A percentile compares a stretch with the other conserved stretches of the same genome.
phyloP scores from a whole-genome alignment of 2,113 vertebrate genomes.

The Nesogale talazaci region DNA sequence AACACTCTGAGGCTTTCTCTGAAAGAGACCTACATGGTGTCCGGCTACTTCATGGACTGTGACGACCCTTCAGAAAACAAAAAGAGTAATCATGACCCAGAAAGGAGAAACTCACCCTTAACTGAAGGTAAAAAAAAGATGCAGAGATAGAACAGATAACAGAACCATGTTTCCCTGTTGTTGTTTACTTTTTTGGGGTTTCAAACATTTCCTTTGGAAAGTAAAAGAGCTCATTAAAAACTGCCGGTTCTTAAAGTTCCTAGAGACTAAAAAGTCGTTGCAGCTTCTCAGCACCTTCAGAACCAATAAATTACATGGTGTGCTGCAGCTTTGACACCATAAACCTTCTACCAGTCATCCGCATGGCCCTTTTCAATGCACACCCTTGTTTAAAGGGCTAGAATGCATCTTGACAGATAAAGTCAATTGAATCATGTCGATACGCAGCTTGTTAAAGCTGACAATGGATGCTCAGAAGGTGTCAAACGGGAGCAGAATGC shows the following conservation, averaged over 20 bases:
- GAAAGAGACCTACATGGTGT: not conserved
- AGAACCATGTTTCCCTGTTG: not conserved
- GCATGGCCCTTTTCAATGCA: constrained; percentile 49
- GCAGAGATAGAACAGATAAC: not conserved
- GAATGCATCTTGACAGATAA: constrained; percentile 38
- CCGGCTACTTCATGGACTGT: not conserved
- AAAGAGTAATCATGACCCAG: not conserved
- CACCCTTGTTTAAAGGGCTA: constrained; percentile 47
- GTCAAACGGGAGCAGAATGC: constrained; percentile 51
- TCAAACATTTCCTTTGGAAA: not conserved
- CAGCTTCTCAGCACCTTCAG: not conserved
- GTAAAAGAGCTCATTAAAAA: constrained; percentile 23
- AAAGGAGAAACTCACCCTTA: not conserved
- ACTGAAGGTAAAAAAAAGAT: not conserved
- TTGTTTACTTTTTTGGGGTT: not conserved
- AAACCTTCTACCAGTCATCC: constrained; percentile 1
- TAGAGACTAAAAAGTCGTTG: not conserved
- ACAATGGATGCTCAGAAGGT: constrained; percentile 56
- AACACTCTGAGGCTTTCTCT: no score
- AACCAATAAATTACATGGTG: constrained; percentile 25
- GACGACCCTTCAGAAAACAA: not conserved
- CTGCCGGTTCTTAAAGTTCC: not conserved
- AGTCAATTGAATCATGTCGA: constrained; percentile 59
- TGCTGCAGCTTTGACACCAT: constrained; percentile 55
- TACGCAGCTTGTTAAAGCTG: constrained; percentile 65